Evolutionary conservation across 64 coral and sea anemone genomes (phyloP).

Genomic region (Montipora cactus): DNA sequence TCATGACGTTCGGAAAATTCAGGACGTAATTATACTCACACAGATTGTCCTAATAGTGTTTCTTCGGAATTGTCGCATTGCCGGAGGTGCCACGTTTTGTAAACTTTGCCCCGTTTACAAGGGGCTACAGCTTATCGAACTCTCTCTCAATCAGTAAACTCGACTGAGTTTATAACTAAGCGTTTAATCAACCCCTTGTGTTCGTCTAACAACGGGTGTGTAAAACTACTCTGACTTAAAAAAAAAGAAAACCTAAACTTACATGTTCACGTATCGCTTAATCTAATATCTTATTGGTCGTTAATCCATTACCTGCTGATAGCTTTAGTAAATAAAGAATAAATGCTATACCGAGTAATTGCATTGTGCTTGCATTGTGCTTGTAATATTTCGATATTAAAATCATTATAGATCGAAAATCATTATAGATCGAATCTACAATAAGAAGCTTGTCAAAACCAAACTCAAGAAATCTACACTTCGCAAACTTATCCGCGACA

Average conservation of each 20-base stretch:
- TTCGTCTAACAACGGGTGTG: neutral
- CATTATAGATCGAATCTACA: too few relatives aligned
- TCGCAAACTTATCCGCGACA: too few relatives aligned
- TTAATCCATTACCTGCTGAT: too few relatives aligned
- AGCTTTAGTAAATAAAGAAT: too few relatives aligned
- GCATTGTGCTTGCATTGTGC: too few relatives aligned
- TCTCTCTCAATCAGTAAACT: neutral
- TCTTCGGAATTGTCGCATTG: neutral
- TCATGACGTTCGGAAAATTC: neutral
- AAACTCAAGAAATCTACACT: too few relatives aligned
- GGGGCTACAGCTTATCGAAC: neutral
- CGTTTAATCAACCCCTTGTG: neutral
- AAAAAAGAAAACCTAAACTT: neutral
- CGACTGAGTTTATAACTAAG: slow-evolving; percentile 2
- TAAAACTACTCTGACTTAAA: neutral
- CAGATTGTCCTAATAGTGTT: neutral
- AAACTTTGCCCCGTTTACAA: neutral
- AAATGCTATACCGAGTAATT: too few relatives aligned
- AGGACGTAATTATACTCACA: neutral
- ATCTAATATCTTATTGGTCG: too few relatives aligned
- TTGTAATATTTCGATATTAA: too few relatives aligned
- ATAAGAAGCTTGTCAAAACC: too few relatives aligned
- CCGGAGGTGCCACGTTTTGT: neutral
- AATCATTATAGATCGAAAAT: too few relatives aligned
- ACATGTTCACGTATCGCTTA: too few relatives aligned